Conservation (phyloP, 2,113 vertebrate species). For the Egretta garzetta region DNA sequence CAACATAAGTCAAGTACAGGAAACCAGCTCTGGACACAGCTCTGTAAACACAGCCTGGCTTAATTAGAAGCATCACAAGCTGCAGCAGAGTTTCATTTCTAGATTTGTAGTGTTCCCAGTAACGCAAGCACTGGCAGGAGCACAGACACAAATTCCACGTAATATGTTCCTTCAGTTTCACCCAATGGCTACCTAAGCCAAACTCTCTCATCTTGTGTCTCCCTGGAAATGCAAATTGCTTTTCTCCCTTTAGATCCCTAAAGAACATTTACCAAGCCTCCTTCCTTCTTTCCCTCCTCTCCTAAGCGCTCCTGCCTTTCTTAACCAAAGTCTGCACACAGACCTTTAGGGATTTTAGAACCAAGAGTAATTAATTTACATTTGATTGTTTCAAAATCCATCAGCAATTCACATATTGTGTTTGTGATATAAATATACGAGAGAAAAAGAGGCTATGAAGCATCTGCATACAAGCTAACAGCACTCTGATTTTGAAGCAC, state of each 20-base stretch:
- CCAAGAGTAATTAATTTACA: neutral
- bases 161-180: neutral
- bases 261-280: neutral
- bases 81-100: neutral
- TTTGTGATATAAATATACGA: neutral
- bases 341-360: neutral
- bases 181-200: neutral
- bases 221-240: neutral
- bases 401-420: neutral
- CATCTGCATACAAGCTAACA: neutral
- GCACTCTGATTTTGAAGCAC: neutral
- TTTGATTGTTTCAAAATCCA: neutral
- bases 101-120: neutral
- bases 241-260: neutral
- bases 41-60: neutral
- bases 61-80: neutral
- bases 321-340: neutral
- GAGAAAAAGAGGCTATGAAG: neutral
- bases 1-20: neutral
- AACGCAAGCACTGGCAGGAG: neutral
- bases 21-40: neutral
- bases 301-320: neutral
- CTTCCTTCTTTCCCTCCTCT: neutral
- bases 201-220: neutral
- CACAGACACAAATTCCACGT: neutral